Percentiles rank a stretch among this genome's conserved stretches.
Evolutionary conservation across 2,797 vertebrate genomes (phyloP).

Genomic region (Allobates femoralis): DNA sequence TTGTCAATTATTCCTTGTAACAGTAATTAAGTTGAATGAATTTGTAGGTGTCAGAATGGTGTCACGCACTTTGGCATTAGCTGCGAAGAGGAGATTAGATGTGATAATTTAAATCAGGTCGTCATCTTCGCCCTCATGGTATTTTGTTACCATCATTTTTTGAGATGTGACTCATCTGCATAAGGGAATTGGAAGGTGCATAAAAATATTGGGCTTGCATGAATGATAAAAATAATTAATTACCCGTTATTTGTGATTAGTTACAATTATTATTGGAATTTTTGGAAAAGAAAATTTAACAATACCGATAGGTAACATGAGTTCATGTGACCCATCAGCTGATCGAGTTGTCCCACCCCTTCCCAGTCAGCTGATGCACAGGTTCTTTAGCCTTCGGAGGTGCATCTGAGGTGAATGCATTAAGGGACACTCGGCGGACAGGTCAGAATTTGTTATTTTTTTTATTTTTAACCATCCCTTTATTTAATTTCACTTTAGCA

Average conservation of each 20-base stretch:
- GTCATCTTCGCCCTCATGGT: not conserved
- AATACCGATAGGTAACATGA: too few relatives aligned
- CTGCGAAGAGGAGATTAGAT: not conserved
- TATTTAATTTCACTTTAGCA: too few relatives aligned
- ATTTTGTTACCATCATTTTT: not conserved
- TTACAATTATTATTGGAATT: not conserved
- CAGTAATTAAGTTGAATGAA: conserved; percentile 11
- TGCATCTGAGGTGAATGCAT: too few relatives aligned
- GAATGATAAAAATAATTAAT: not conserved
- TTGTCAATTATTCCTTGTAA: conserved; percentile 33
- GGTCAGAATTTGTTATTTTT: too few relatives aligned
- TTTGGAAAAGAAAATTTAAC: not conserved
- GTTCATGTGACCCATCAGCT: too few relatives aligned
- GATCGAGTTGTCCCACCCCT: too few relatives aligned
- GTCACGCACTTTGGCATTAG: not conserved
- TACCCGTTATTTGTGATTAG: too few relatives aligned
- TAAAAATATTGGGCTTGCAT: not conserved
- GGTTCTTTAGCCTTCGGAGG: too few relatives aligned
- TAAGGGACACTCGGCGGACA: too few relatives aligned
- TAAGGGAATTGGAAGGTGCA: not conserved
- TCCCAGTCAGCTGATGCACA: too few relatives aligned
- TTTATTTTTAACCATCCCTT: too few relatives aligned
- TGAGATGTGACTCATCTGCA: not conserved
- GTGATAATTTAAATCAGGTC: not conserved
- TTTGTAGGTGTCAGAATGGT: conserved; percentile 31